phyloP scores from a whole-genome alignment of 92 coral and sea anemone species.

The Palythoa caribaeorum region DNA sequence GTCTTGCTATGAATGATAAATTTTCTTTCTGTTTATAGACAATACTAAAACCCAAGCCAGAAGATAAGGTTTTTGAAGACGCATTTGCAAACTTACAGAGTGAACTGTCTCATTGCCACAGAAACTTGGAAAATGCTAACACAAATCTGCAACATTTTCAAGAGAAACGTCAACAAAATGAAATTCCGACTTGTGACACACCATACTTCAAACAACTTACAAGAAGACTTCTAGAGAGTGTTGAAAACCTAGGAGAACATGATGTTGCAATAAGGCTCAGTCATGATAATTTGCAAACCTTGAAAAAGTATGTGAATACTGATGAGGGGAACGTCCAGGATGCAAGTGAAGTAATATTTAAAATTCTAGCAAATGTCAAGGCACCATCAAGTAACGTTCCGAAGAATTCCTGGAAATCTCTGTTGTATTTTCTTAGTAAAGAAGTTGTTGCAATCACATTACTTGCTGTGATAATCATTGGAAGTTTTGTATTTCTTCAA shows the following conservation, averaged over 20 bases:
- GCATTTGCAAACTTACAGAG: constrained; percentile 52
- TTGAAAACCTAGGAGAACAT: constrained; percentile 66
- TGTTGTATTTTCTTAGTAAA: constrained; percentile 49
- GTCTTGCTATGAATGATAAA: background rate
- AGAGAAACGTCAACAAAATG: constrained; percentile 33
- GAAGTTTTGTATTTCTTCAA: constrained; percentile 67
- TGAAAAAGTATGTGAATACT: constrained; percentile 67
- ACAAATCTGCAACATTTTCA: constrained; percentile 20
- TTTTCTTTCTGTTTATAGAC: background rate
- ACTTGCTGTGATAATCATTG: constrained; percentile 41
- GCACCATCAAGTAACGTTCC: constrained; percentile 11
- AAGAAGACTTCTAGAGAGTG: constrained; percentile 64
- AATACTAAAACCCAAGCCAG: background rate
- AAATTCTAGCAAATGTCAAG: constrained; percentile 41
- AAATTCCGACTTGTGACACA: constrained; percentile 65
- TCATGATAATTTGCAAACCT: constrained; percentile 54
- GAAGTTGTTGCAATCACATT: constrained; percentile 56
- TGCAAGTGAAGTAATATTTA: constrained; percentile 65
- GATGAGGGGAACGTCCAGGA: constrained; percentile 78
- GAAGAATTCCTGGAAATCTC: constrained; percentile 27
- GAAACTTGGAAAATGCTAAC: constrained; percentile 26
- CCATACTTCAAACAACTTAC: constrained; percentile 86
- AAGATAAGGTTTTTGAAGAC: constrained; percentile 26
- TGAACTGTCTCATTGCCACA: constrained; percentile 50
- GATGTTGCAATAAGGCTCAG: constrained; percentile 50